Percentiles rank a stretch among this genome's conserved stretches.
phyloP scores from a whole-genome alignment of 2,797 vertebrate genomes.

The Ctenosaura bakeri region DNA sequence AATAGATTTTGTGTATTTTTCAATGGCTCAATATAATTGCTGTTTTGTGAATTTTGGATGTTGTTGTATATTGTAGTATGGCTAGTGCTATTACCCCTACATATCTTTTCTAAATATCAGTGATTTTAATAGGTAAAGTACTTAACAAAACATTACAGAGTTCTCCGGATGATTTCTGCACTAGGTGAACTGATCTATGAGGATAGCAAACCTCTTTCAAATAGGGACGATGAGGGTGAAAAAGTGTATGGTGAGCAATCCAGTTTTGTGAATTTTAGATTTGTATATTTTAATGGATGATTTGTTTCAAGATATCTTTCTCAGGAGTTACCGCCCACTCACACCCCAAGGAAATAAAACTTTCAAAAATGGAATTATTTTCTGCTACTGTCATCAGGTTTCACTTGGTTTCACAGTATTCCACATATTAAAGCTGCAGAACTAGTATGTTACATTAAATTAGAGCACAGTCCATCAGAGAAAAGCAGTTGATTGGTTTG shows the following conservation, averaged over 20 bases:
- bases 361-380: neutral
- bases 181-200: neutral
- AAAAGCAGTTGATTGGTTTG: neutral
- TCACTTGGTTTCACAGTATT: neutral
- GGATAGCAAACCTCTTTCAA: neutral
- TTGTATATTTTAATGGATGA: neutral
- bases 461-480: neutral
- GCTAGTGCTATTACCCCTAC: too few relatives aligned
- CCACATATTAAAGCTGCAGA: neutral
- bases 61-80: too few relatives aligned
- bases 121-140: neutral
- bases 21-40: too few relatives aligned
- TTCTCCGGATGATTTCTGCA: neutral
- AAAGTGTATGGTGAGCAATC: neutral
- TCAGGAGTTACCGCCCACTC: neutral
- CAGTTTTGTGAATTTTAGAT: neutral
- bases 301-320: neutral
- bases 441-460: neutral
- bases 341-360: neutral
- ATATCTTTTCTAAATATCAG: neutral
- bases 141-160: neutral
- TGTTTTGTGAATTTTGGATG: too few relatives aligned
- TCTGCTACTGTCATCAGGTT: neutral
- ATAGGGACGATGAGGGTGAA: too few relatives aligned
- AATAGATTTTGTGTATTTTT: too few relatives aligned